Evolutionary conservation across 2,888 invertebrate species (phyloP).

Genomic region (Tribolium freemani): DNA sequence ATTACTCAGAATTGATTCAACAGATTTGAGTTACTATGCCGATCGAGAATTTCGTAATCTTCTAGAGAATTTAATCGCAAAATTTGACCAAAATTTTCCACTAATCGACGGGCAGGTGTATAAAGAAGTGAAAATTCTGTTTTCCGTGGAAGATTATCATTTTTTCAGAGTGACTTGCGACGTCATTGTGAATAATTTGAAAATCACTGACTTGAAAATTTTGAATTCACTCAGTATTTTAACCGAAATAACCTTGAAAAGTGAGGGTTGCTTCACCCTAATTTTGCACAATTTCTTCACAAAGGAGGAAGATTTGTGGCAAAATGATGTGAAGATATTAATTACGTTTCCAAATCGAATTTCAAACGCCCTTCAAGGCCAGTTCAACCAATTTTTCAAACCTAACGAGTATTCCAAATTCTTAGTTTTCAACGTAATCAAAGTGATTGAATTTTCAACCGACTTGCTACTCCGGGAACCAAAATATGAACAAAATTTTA

Average conservation of each 20-base stretch:
- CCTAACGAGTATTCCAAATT: conserved; percentile 73
- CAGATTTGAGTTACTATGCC: neutral
- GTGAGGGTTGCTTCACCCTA: conserved; percentile 73
- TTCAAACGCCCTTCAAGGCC: conserved; percentile 75
- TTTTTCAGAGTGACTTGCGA: conserved; percentile 70
- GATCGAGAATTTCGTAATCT: conserved; percentile 67
- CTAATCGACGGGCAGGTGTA: conserved; percentile 64
- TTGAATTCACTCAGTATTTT: conserved; percentile 66
- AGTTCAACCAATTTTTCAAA: conserved; percentile 73
- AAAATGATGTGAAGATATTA: conserved; percentile 74
- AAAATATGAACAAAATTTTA: conserved; percentile 58
- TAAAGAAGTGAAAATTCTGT: conserved; percentile 67
- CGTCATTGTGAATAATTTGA: conserved; percentile 69
- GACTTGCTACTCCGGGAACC: conserved; percentile 62
- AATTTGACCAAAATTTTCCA: conserved; percentile 75
- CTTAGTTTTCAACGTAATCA: conserved; percentile 74
- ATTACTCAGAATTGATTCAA: conserved; percentile 71
- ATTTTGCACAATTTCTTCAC: conserved; percentile 55
- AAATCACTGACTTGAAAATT: conserved; percentile 58
- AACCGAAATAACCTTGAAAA: conserved; percentile 70
- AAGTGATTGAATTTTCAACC: conserved; percentile 74
- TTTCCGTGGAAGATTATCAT: conserved; percentile 71
- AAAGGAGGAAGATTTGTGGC: conserved; percentile 51
- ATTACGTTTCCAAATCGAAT: conserved; percentile 79
- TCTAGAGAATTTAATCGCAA: conserved; percentile 69